phyloP scores from a whole-genome alignment of 1,140 invertebrate species.

The Holcopasites calliopsidis region DNA sequence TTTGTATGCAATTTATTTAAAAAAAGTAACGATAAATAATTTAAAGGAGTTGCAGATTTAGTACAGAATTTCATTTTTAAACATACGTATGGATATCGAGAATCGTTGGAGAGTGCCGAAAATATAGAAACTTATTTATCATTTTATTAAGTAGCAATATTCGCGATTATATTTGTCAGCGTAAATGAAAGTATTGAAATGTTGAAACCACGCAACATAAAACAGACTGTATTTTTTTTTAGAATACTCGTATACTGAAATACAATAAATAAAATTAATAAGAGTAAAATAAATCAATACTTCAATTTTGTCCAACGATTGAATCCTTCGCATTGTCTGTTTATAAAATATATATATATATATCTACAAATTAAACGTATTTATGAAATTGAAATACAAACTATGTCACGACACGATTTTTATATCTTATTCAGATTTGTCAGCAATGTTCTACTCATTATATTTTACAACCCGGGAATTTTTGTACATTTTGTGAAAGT shows the following conservation, averaged over 20 bases:
- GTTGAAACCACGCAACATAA: background rate
- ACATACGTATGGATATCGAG: slow-evolving; percentile 1
- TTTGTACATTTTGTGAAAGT: slow-evolving; percentile 2
- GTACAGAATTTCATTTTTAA: background rate
- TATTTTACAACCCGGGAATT: slow-evolving; percentile 16
- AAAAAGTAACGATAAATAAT: background rate
- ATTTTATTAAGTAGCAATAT: slow-evolving; percentile 50
- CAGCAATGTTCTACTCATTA: background rate
- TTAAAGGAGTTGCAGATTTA: background rate
- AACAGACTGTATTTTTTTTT: slow-evolving; percentile 23
- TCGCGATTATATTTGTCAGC: slow-evolving; percentile 3
- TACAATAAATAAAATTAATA: slow-evolving; percentile 24
- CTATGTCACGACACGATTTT: slow-evolving; percentile 4
- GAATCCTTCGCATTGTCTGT: background rate
- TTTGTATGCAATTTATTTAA: background rate
- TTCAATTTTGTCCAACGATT: slow-evolving; percentile 23
- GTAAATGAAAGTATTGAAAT: slow-evolving; percentile 15
- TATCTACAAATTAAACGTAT: slow-evolving; percentile 16
- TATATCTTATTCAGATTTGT: background rate
- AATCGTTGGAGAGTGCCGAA: slow-evolving; percentile 11
- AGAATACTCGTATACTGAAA: slow-evolving; percentile 11
- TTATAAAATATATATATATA: slow-evolving; percentile 7
- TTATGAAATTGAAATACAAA: slow-evolving; percentile 5
- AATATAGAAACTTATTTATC: slow-evolving; percentile 30
- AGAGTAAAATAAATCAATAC: slow-evolving; percentile 5